Evolutionary conservation across 64 coral and sea anemone genomes (phyloP).

Genomic region (Dendrophyllia cribrosa): DNA sequence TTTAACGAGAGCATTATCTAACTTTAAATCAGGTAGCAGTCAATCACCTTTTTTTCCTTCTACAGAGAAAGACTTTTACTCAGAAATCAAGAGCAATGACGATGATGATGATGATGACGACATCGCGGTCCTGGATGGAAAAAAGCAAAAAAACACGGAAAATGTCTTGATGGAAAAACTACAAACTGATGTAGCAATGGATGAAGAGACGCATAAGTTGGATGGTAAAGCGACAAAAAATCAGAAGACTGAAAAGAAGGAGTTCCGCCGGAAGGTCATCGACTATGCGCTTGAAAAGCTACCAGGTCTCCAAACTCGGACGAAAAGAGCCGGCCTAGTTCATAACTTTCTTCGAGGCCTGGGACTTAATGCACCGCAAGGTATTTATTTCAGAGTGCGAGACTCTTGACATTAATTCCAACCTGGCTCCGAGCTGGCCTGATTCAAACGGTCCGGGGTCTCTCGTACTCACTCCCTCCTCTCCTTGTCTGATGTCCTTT

Average conservation of each 20-base stretch:
- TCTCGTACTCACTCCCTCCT: no score
- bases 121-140: background rate
- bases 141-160: background rate
- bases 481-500: no score
- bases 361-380: constrained; percentile 8
- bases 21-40: background rate
- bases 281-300: constrained; percentile 51
- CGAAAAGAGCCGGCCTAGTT: constrained; percentile 55
- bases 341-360: constrained; percentile 75
- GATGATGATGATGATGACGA: constrained; percentile 12
- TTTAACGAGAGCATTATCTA: background rate
- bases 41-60: background rate
- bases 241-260: constrained; percentile 40
- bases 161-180: constrained; percentile 32
- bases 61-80: constrained; percentile 13
- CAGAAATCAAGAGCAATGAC: background rate
- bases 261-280: constrained; percentile 3
- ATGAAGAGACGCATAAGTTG: constrained; percentile 22
- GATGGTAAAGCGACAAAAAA: constrained; percentile 17
- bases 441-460: no score
- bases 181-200: constrained; percentile 25
- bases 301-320: constrained; percentile 31
- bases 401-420: background rate
- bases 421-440: no score
- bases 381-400: background rate